phyloP scores from a whole-genome alignment of 2,113 vertebrate species.

The Gadus chalcogrammus region DNA sequence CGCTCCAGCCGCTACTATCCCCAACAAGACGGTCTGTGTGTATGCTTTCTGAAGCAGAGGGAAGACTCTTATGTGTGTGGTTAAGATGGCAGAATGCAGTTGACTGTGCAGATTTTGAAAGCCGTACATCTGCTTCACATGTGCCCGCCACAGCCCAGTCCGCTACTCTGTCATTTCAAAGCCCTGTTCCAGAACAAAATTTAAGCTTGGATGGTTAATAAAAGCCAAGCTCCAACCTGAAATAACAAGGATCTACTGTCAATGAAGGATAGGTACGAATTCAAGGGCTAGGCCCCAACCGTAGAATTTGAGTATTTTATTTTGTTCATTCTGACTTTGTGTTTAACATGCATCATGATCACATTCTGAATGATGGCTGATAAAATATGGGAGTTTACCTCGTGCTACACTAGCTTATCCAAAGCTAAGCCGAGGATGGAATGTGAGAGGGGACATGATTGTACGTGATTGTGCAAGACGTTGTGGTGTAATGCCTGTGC shows the following conservation, averaged over 20 bases:
- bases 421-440: too few species aligned
- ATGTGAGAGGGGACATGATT: too few species aligned
- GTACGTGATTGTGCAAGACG: background rate
- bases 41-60: background rate
- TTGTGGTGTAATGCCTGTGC: too few species aligned
- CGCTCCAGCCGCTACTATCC: background rate
- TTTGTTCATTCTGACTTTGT: too few species aligned
- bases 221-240: background rate
- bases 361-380: too few species aligned
- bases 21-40: background rate
- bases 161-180: conserved; percentile 11
- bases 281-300: too few species aligned
- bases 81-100: background rate
- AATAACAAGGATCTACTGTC: background rate
- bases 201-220: background rate
- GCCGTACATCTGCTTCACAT: conserved; percentile 4
- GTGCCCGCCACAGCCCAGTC: background rate
- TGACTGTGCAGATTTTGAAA: background rate
- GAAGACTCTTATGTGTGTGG: background rate
- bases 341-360: too few species aligned
- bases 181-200: background rate
- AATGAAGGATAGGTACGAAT: too few species aligned
- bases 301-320: too few species aligned
- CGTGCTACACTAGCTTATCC: too few species aligned
- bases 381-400: too few species aligned